Evolutionary conservation across 1,140 invertebrate species (phyloP).

Genomic region (Berghia stephanieae): DNA sequence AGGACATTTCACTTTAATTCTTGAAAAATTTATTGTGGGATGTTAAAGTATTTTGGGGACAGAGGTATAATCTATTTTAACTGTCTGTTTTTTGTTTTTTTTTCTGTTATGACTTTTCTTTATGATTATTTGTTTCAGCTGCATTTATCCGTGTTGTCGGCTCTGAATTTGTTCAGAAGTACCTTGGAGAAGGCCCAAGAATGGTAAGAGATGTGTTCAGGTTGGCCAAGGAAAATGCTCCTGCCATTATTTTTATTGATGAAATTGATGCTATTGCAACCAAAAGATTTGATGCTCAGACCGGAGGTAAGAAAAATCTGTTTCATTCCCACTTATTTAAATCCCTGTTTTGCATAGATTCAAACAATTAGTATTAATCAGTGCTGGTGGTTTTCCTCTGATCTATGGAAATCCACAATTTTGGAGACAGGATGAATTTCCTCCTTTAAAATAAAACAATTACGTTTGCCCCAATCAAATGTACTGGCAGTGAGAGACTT

Average conservation of each 20-base stretch:
- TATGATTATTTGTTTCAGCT: conserved; percentile 72
- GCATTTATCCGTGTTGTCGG: conserved; percentile 98
- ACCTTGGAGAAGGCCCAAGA: conserved; percentile 96
- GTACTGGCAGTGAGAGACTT: too few relatives aligned
- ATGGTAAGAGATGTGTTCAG: conserved; percentile 99
- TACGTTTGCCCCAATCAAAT: too few relatives aligned
- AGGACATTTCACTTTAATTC: too few relatives aligned
- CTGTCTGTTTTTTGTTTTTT: too few relatives aligned
- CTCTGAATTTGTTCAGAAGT: conserved; percentile 99
- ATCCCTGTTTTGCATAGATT: neutral
- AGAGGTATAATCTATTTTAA: too few relatives aligned
- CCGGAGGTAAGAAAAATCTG: conserved; percentile 72
- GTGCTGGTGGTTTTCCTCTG: neutral
- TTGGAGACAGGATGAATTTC: too few relatives aligned
- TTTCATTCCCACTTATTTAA: neutral
- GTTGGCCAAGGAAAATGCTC: conserved; percentile 98
- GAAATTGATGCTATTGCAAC: conserved; percentile 97
- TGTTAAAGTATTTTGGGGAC: too few relatives aligned
- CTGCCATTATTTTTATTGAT: conserved; percentile 98
- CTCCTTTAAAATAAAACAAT: too few relatives aligned
- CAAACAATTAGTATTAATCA: neutral
- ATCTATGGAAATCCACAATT: neutral
- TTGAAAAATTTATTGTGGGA: too few relatives aligned
- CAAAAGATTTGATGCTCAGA: conserved; percentile 98
- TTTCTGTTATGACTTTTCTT: neutral